phyloP scores from a whole-genome alignment of 53 echinoderm and acorn worm genomes.

The Stichopus horrens region DNA sequence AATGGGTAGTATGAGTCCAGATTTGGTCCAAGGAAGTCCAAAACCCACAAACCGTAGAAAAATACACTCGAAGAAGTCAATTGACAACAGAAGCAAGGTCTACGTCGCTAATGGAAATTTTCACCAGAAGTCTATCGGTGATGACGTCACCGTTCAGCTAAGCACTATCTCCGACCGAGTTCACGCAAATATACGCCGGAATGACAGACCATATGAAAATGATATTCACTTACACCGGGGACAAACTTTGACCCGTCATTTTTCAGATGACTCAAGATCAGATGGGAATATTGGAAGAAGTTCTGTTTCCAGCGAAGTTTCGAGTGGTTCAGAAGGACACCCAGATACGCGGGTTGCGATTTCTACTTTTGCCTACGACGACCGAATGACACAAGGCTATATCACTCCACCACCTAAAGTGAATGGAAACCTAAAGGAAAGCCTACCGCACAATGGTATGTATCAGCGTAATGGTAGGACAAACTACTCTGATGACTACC shows the following conservation, averaged over 20 bases:
- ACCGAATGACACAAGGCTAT: not conserved
- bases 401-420: not conserved
- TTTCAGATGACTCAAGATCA: not conserved
- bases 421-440: not conserved
- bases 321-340: constrained; percentile 19
- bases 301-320: constrained; percentile 29
- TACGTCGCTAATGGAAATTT: not conserved
- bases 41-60: constrained; percentile 22
- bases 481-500: not conserved
- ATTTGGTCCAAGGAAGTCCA: constrained; percentile 42
- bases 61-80: constrained; percentile 8
- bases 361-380: not conserved
- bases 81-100: constrained; percentile 6
- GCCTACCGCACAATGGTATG: constrained; percentile 12
- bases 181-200: not conserved
- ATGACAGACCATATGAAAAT: not conserved
- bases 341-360: not conserved
- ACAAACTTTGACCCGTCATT: not conserved
- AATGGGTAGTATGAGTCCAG: constrained; percentile 28
- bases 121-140: constrained; percentile 26
- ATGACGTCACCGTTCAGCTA: not conserved
- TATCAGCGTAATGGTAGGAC: not conserved
- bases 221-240: not conserved
- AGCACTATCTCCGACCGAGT: constrained; percentile 23
- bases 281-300: not conserved